Conservation (phyloP, 1,140 invertebrate genomes). For the Drosophila saltans region DNA sequence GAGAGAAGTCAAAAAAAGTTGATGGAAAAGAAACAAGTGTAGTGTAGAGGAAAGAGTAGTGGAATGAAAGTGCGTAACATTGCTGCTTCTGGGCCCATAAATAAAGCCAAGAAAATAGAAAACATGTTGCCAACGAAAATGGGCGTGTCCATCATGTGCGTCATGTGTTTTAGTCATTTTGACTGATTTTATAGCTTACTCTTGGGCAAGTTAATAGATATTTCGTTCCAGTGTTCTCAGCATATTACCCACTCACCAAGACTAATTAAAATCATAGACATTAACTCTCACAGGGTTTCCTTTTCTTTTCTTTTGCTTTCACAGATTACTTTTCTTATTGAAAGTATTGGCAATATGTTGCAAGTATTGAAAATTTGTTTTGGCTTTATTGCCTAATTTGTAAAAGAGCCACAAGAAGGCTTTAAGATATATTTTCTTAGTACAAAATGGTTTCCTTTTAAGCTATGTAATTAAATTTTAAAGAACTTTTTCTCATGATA, state of each 20-base stretch:
- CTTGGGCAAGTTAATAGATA: conserved; percentile 47
- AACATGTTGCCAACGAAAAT: conserved; percentile 44
- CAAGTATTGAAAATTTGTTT: no score
- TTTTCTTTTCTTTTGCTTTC: no score
- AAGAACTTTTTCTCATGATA: no score
- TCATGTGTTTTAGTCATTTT: conserved; percentile 41
- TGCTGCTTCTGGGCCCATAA: conserved; percentile 27
- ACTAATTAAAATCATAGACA: conserved; percentile 8
- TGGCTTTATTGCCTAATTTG: no score
- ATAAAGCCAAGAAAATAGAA: conserved; percentile 43
- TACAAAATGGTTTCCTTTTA: no score
- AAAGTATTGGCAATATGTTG: no score
- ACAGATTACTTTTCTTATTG: no score
- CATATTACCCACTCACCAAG: conserved; percentile 1
- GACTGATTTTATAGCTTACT: conserved; percentile 41
- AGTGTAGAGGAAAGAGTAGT: not conserved
- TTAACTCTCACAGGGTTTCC: not conserved
- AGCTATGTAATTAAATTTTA: no score
- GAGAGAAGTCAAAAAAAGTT: conserved; percentile 8
- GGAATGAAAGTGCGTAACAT: not conserved
- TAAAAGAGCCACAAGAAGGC: no score
- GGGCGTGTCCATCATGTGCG: conserved; percentile 38
- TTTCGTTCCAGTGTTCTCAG: conserved; percentile 39
- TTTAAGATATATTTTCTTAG: no score
- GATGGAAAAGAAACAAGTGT: conserved; percentile 28